Conservation (phyloP, 1,140 invertebrate species). For the Brachystomella parvula region DNA sequence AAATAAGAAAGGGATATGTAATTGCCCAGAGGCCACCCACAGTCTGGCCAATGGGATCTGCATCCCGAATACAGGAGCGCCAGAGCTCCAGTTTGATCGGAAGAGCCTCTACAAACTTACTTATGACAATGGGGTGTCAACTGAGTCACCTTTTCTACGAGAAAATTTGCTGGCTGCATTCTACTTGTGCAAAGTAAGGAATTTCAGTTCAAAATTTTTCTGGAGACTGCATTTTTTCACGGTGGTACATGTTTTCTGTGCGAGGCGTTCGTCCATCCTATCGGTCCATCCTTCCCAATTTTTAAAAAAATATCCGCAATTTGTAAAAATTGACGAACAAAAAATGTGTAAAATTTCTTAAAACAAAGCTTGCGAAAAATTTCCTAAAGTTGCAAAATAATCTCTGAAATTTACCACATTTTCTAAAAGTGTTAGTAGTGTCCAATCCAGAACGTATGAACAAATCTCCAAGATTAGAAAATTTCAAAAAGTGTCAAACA, state of each 20-base stretch:
- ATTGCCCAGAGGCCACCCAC: conserved; percentile 39
- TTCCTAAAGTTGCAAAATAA: too few relatives aligned
- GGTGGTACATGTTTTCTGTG: too few relatives aligned
- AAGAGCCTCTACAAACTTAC: conserved; percentile 43
- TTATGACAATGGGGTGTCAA: conserved; percentile 40
- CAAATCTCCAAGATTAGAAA: too few relatives aligned
- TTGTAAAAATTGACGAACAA: too few relatives aligned
- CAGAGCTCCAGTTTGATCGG: conserved; percentile 40
- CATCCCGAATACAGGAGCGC: conserved; percentile 40
- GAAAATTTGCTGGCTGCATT: conserved; percentile 45
- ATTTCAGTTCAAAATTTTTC: background rate
- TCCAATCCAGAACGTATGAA: conserved; percentile 27
- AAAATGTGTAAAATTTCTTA: too few relatives aligned
- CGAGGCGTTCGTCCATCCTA: too few relatives aligned
- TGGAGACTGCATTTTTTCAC: background rate
- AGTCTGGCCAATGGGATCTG: conserved; percentile 44
- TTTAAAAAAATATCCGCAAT: too few relatives aligned
- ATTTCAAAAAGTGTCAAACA: too few relatives aligned
- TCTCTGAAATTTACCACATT: too few relatives aligned
- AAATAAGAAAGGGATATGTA: conserved; percentile 31
- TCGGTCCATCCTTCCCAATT: too few relatives aligned
- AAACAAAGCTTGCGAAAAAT: too few relatives aligned
- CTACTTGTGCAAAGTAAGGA: conserved; percentile 49
- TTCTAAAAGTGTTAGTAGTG: conserved; percentile 2
- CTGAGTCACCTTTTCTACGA: conserved; percentile 48